These are phyloP conservation scores for Lepidochrysops patricia DNA, from an alignment of 2,888 invertebrate species.

Conservation along the genomic window DNA sequence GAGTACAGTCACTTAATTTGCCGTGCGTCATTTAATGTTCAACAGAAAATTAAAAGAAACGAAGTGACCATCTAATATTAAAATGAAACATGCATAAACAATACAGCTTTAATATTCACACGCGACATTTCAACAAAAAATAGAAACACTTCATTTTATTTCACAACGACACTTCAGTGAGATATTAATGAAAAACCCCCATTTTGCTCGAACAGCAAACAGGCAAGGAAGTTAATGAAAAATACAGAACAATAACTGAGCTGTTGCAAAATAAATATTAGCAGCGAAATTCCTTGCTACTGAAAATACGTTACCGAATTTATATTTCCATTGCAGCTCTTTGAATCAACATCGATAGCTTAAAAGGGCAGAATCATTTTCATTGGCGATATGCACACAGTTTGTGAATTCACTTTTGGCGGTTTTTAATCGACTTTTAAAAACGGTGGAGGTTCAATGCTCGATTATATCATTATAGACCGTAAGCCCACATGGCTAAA, in stretches of 20 bases:
- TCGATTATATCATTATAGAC: too few species aligned
- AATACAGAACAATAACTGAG: conserved; percentile 3
- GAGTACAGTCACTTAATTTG: too few species aligned
- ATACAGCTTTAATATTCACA: background rate
- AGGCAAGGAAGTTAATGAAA: conserved; percentile 11
- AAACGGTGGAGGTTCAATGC: too few species aligned
- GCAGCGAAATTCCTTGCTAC: background rate
- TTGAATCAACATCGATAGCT: background rate
- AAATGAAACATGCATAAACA: too few species aligned
- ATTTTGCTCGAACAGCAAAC: conserved; percentile 7
- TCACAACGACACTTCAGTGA: conserved; percentile 1
- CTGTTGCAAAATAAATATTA: background rate
- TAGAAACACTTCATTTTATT: conserved; percentile 1
- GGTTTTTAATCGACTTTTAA: too few species aligned
- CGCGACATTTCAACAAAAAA: background rate
- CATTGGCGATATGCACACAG: too few species aligned
- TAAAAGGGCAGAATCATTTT: too few species aligned
- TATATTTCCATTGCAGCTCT: background rate
- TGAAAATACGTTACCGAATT: background rate
- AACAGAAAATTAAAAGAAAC: too few species aligned
- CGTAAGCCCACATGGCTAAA: too few species aligned
- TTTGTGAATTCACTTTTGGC: too few species aligned
- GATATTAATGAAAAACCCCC: conserved; percentile 4
- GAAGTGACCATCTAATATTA: too few species aligned
- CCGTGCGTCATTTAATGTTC: too few species aligned